These are phyloP conservation scores for Oikopleura dioica DNA, from an alignment of 23 tunicate genomes.

Conservation along the genomic window DNA sequence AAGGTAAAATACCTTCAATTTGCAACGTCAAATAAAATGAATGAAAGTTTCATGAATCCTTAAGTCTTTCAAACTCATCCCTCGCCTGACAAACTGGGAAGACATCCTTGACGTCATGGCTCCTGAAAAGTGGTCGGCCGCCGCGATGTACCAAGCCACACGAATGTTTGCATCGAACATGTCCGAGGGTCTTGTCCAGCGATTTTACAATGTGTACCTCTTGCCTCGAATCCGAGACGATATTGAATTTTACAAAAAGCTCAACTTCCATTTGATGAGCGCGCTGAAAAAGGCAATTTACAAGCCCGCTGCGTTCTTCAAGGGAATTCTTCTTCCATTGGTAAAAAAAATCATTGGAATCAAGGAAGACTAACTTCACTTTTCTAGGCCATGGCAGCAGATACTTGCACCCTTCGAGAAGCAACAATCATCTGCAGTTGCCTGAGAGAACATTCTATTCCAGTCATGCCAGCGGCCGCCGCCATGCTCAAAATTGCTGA, in stretches of 20 bases:
- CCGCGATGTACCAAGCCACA: constrained; percentile 79
- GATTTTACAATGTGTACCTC: constrained; percentile 37
- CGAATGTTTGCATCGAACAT: constrained; percentile 73
- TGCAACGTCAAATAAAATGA: too few relatives aligned
- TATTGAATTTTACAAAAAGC: constrained; percentile 50
- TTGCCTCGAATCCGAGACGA: constrained; percentile 77
- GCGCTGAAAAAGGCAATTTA: constrained; percentile 70
- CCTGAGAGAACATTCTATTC: constrained; percentile 42
- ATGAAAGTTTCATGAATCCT: too few relatives aligned
- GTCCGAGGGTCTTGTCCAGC: constrained; percentile 44
- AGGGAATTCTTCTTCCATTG: constrained; percentile 55
- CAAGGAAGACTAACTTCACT: background rate
- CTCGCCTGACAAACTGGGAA: constrained; percentile 74
- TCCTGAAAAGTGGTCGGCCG: constrained; percentile 78
- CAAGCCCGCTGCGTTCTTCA: constrained; percentile 64
- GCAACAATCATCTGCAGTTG: constrained; percentile 67
- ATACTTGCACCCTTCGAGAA: constrained; percentile 75
- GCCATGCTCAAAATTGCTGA: constrained; percentile 64
- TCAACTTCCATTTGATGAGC: constrained; percentile 42
- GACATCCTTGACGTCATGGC: constrained; percentile 46
- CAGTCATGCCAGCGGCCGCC: constrained; percentile 52
- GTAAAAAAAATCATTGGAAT: constrained; percentile 17
- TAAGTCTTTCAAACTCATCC: constrained; percentile 21
- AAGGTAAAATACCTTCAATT: too few relatives aligned
- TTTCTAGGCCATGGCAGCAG: too few relatives aligned